Percentiles rank a stretch among this genome's conserved stretches.
These are phyloP conservation scores for Morpho helenor DNA, from an alignment of 2,888 invertebrate genomes.

Conservation along the genomic window DNA sequence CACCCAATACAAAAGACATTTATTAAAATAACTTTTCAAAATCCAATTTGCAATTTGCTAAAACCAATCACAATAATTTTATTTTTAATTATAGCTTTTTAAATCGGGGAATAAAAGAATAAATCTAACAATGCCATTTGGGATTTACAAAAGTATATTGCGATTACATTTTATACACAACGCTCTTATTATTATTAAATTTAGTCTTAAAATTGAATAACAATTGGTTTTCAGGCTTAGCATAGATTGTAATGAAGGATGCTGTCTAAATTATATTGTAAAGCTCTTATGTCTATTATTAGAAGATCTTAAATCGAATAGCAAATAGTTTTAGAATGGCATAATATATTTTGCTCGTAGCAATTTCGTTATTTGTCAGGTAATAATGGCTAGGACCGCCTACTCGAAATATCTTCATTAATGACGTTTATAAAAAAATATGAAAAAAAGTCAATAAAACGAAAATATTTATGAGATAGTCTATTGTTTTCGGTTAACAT, in stretches of 20 bases:
- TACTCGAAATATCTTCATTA: conserved; percentile 48
- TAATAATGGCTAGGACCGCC: conserved; percentile 48
- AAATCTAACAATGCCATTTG: conserved; percentile 29
- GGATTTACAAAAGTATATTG: conserved; percentile 6
- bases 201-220: too few relatives aligned
- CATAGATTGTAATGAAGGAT: not conserved
- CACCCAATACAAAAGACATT: not conserved
- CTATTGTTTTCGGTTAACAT: too few relatives aligned
- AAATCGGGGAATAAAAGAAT: conserved; percentile 35
- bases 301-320: conserved; percentile 15
- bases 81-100: conserved; percentile 61
- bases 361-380: conserved; percentile 66
- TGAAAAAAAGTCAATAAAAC: not conserved
- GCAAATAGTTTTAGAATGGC: not conserved
- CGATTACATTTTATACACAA: too few relatives aligned
- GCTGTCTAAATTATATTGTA: not conserved
- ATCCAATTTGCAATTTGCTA: conserved; percentile 73
- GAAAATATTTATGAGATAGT: too few relatives aligned
- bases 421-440: conserved; percentile 3
- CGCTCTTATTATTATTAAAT: too few relatives aligned
- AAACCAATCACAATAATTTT: conserved; percentile 75
- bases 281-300: not conserved
- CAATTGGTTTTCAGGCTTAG: too few relatives aligned
- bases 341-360: conserved; percentile 23
- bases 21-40: conserved; percentile 31